A percentile compares a stretch with the other conserved stretches of the same genome.
phyloP scores from a whole-genome alignment of 2,113 vertebrate species.

The Sphyrna mokarran region DNA sequence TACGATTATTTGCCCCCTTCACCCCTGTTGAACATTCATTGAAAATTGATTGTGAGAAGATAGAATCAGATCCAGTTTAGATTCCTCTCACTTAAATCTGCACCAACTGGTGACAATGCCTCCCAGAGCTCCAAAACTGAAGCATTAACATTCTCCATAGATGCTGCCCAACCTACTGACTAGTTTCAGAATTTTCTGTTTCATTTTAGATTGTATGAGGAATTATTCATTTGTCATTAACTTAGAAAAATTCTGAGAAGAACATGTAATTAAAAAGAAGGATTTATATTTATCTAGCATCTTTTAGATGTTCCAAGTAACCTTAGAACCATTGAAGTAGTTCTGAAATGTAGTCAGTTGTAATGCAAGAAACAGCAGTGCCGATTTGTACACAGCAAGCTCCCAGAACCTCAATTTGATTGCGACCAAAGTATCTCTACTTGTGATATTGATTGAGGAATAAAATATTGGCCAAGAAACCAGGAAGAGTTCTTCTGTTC shows the following conservation, averaged over 20 bases:
- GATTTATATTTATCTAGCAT: not conserved
- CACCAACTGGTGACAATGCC: not conserved
- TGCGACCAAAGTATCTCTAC: too few relatives aligned
- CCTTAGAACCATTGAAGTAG: not conserved
- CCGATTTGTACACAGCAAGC: not conserved
- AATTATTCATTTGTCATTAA: not conserved
- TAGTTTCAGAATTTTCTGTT: too few relatives aligned
- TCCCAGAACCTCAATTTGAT: not conserved
- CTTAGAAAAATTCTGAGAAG: not conserved
- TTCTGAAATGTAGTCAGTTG: not conserved
- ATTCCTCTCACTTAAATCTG: not conserved
- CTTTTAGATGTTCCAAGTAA: not conserved
- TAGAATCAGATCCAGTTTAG: not conserved
- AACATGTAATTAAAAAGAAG: not conserved
- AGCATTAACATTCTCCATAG: too few relatives aligned
- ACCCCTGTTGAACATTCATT: not conserved
- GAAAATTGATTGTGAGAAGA: not conserved
- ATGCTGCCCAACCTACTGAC: too few relatives aligned
- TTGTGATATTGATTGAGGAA: not conserved
- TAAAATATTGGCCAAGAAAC: not conserved
- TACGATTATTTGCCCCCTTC: too few relatives aligned
- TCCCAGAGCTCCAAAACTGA: not conserved
- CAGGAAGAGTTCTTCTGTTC: not conserved
- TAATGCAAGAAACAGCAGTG: not conserved
- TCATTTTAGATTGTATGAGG: too few relatives aligned